phyloP scores from a whole-genome alignment of 2,888 invertebrate genomes.

The Aromia moschata region DNA sequence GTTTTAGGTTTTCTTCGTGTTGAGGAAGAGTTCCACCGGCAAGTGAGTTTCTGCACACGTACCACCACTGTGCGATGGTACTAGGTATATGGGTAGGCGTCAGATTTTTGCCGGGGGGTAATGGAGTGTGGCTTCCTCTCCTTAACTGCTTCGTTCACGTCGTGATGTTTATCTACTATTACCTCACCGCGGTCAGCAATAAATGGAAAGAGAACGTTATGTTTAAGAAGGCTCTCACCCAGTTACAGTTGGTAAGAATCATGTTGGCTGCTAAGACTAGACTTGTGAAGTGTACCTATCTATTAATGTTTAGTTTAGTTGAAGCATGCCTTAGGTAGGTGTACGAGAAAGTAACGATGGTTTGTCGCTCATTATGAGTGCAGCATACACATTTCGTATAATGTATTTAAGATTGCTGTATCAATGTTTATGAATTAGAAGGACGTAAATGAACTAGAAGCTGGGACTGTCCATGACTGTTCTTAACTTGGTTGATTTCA shows the following conservation, averaged over 20 bases:
- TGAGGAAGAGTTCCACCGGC: slow-evolving; percentile 83
- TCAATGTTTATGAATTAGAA: too few relatives aligned
- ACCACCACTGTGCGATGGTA: slow-evolving; percentile 87
- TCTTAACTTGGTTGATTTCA: too few relatives aligned
- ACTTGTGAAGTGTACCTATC: too few relatives aligned
- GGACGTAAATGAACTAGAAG: too few relatives aligned
- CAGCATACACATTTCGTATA: too few relatives aligned
- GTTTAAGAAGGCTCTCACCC: slow-evolving; percentile 89
- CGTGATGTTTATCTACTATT: slow-evolving; percentile 85
- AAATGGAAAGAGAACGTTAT: slow-evolving; percentile 72
- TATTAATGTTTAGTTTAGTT: too few relatives aligned
- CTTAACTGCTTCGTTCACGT: slow-evolving; percentile 81
- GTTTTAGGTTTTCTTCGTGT: slow-evolving; percentile 79
- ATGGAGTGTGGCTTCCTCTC: slow-evolving; percentile 69
- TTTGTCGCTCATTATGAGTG: too few relatives aligned
- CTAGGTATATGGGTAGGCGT: slow-evolving; percentile 70
- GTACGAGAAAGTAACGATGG: too few relatives aligned
- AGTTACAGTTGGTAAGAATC: slow-evolving; percentile 80
- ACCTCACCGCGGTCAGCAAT: slow-evolving; percentile 77
- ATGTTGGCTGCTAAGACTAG: too few relatives aligned
- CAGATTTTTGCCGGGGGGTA: slow-evolving; percentile 75
- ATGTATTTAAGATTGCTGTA: too few relatives aligned
- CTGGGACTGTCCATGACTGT: too few relatives aligned
- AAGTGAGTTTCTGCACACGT: slow-evolving; percentile 86
- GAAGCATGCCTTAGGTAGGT: too few relatives aligned